Conservation (phyloP, 2,797 vertebrate genomes). For the Euthynnus affinis region DNA sequence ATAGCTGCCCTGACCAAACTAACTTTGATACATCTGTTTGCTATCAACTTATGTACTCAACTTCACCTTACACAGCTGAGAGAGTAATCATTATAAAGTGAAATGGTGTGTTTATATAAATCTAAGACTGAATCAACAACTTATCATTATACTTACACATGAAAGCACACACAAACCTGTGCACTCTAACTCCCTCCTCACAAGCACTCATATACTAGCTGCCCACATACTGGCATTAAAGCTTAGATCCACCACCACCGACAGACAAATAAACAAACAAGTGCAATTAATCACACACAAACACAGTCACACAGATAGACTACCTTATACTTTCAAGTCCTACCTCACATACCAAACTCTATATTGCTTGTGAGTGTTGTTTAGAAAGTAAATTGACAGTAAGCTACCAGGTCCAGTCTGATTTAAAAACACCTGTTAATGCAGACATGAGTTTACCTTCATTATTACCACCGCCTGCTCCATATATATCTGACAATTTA, state of each 20-base stretch:
- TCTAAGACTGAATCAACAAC: slow-evolving; percentile 55
- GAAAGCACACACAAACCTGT: slow-evolving; percentile 32
- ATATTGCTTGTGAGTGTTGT: slow-evolving; percentile 10
- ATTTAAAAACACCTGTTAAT: background rate
- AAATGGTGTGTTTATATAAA: slow-evolving; percentile 53
- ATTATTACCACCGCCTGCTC: slow-evolving; percentile 29
- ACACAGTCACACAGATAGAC: slow-evolving; percentile 1
- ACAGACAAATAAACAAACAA: slow-evolving; percentile 8
- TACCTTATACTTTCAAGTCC: background rate
- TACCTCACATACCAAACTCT: background rate
- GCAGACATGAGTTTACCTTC: slow-evolving; percentile 13
- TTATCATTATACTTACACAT: slow-evolving; percentile 56
- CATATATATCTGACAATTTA: slow-evolving; percentile 24
- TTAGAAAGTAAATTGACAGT: slow-evolving; percentile 11
- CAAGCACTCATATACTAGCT: background rate
- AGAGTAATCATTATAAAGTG: slow-evolving; percentile 43
- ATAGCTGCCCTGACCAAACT: background rate
- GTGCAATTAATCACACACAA: slow-evolving; percentile 10
- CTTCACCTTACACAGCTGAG: slow-evolving; percentile 38
- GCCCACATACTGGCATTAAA: background rate
- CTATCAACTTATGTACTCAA: slow-evolving; percentile 28
- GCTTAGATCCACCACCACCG: background rate
- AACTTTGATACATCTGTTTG: slow-evolving; percentile 41
- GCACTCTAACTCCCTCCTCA: slow-evolving; percentile 1
- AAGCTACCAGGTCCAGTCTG: background rate